Percentiles rank a stretch among this genome's conserved stretches.
Evolutionary conservation across 2,888 invertebrate genomes (phyloP).

Genomic region (Rhodophaea formosa): DNA sequence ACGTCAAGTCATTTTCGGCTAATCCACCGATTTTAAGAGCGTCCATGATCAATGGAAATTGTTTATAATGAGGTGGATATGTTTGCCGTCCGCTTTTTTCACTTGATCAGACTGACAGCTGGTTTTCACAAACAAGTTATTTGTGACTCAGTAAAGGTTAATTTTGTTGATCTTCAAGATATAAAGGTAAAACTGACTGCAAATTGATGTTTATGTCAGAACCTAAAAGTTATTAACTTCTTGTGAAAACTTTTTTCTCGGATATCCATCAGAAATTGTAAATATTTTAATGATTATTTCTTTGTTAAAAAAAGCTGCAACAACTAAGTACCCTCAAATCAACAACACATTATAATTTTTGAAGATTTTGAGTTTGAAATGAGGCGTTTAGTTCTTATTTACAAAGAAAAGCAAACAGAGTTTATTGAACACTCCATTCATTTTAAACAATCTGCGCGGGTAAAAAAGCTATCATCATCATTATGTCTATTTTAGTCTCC

Average conservation of each 20-base stretch:
- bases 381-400: too few species aligned
- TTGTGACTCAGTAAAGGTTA: slow-evolving; percentile 42
- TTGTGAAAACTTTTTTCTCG: neutral
- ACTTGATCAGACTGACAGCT: slow-evolving; percentile 36
- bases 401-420: too few species aligned
- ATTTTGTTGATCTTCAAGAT: slow-evolving; percentile 32
- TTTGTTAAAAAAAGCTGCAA: too few species aligned
- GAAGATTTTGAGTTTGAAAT: too few species aligned
- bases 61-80: slow-evolving; percentile 49
- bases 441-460: too few species aligned
- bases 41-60: slow-evolving; percentile 65
- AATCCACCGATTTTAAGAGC: slow-evolving; percentile 58
- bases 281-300: too few species aligned
- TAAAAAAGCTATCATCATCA: too few species aligned
- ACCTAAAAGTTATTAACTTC: neutral
- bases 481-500: too few species aligned
- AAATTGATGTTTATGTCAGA: neutral
- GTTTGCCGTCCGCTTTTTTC: slow-evolving; percentile 47
- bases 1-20: slow-evolving; percentile 59
- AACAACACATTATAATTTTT: too few species aligned
- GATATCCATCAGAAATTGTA: neutral
- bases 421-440: too few species aligned
- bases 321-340: too few species aligned
- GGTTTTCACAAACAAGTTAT: slow-evolving; percentile 39
- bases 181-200: slow-evolving; percentile 22